Base-by-base conservation (phyloP, 2,113 vertebrate species). In the Podilymbus podiceps region DNA sequence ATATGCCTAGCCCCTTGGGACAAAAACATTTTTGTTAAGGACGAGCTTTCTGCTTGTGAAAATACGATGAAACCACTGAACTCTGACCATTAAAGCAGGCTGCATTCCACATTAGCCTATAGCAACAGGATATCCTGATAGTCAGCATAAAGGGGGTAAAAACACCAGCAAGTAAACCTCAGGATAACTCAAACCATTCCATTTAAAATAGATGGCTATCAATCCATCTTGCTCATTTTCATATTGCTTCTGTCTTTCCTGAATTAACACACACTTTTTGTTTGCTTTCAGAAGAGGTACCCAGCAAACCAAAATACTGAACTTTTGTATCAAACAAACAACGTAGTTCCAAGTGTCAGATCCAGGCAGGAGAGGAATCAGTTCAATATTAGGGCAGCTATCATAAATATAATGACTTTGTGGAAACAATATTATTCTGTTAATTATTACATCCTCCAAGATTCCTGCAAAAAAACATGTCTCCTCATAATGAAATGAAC, bases 61-160 rank as follows among this genome's bases (percentile, higher is more conserved):
- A 97, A 95, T 85, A 68, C 9, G 42, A 55, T 35, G 58, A 85
- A 90, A 89, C 69, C 67, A 24, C 86, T 92, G 93, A 97, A 94
- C 74, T 90, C 74, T 92, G 80, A 77, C 74, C 81, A 78, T 71
- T 66, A 83, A 77, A 77, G 75, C 50, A 63, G 53, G 82, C 24
- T 18, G 6, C 67, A 73, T 94, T 93, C 96, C 81, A 80, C 66
- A 60, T 88, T 71, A 95, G 12, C 19, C 22, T 86, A 77, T n/a
- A 79, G 85, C 84, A 95, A 86, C 49, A 66, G 40, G 60, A 95
- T 69, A 89, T 69, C 58, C 87, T 72, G 59, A 66, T 12, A 89
- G n/a, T 40, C 80, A 95, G 46, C 63, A 73, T 49, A 85, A 88
- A 67, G 75, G 59, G 28, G 40, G 63, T 63, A 50, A 73, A 91